phyloP scores from a whole-genome alignment of 1,140 invertebrate species.

The Magallana angulata region DNA sequence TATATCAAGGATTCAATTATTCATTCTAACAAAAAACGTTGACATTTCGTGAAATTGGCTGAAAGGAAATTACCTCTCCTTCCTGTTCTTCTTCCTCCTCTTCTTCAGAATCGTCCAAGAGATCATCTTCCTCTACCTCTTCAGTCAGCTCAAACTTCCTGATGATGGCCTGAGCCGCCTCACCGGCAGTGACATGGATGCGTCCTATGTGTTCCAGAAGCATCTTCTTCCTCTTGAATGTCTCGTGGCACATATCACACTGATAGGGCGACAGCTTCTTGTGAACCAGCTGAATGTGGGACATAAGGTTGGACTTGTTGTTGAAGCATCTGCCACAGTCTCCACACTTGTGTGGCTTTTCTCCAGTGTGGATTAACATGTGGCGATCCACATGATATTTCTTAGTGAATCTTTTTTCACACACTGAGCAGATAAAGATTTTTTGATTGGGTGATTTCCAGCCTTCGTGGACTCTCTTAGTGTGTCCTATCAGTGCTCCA shows the following conservation, averaged over 20 bases:
- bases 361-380: constrained; percentile 77
- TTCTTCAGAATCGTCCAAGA: constrained; percentile 70
- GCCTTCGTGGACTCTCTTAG: constrained; percentile 77
- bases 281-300: constrained; percentile 76
- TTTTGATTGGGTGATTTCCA: constrained; percentile 78
- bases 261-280: constrained; percentile 76
- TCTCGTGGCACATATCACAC: constrained; percentile 77
- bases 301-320: constrained; percentile 77
- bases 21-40: too few relatives aligned
- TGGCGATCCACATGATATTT: constrained; percentile 78
- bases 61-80: neutral
- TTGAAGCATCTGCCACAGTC: constrained; percentile 77
- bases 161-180: constrained; percentile 74
- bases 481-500: constrained; percentile 77
- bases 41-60: too few relatives aligned
- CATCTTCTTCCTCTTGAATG: constrained; percentile 76
- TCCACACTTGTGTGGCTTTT: constrained; percentile 77
- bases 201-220: constrained; percentile 76
- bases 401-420: constrained; percentile 77
- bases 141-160: constrained; percentile 65
- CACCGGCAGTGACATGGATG: constrained; percentile 75
- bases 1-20: too few relatives aligned
- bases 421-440: constrained; percentile 77
- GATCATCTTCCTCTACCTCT: constrained; percentile 67
- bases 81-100: constrained; percentile 42